phyloP scores from a whole-genome alignment of 2,113 vertebrate species.

The Antechinus stuartii region DNA sequence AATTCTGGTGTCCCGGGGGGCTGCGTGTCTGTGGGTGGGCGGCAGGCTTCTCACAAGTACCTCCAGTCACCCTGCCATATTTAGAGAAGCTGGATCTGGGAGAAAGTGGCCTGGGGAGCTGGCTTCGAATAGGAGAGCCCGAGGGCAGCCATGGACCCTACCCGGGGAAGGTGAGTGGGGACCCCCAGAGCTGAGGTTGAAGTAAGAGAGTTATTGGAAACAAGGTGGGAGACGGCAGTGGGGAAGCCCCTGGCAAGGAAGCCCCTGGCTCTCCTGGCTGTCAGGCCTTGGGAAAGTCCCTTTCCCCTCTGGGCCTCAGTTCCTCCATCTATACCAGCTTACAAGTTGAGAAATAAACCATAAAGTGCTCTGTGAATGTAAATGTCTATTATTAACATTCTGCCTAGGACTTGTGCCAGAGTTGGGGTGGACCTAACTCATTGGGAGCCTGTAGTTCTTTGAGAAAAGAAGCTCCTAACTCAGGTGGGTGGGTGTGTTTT shows the following conservation, averaged over 20 bases:
- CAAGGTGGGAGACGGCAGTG: too few relatives aligned
- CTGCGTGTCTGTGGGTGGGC: too few relatives aligned
- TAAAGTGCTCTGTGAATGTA: not conserved
- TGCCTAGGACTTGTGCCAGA: not conserved
- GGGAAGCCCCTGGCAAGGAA: not conserved
- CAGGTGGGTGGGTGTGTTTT: not conserved
- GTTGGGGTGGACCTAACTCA: not conserved
- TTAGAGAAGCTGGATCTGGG: not conserved
- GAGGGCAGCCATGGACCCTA: not conserved
- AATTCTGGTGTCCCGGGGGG: too few relatives aligned
- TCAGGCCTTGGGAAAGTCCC: not conserved
- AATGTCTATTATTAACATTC: not conserved
- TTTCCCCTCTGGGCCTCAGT: not conserved
- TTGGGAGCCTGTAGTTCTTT: not conserved
- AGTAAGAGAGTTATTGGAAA: not conserved
- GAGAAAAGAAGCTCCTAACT: not conserved
- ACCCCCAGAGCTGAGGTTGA: not conserved
- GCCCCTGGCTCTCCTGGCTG: not conserved
- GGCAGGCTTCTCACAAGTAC: too few relatives aligned
- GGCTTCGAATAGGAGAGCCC: too few relatives aligned
- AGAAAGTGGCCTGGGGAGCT: not conserved
- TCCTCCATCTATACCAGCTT: not conserved
- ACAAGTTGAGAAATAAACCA: not conserved
- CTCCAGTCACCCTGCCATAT: too few relatives aligned
- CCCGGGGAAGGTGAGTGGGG: not conserved